Percentiles rank a stretch among this genome's conserved stretches.
Evolutionary conservation across 2,113 vertebrate species (phyloP).

Genomic region (Pelmatolapia mariae): DNA sequence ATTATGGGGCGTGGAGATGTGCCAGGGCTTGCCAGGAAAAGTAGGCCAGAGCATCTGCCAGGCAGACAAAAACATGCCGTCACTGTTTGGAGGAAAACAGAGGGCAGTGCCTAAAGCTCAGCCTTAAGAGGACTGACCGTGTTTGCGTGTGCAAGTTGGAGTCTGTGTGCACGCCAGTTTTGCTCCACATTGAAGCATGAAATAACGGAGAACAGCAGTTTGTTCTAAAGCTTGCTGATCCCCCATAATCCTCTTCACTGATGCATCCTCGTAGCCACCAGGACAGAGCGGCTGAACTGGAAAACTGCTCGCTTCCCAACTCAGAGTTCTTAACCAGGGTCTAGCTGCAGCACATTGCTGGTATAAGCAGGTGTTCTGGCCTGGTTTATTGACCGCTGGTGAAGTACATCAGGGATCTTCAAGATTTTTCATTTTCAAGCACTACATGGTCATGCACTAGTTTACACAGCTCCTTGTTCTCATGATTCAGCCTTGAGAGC

Average conservation of each 20-base stretch:
- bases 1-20: slow-evolving; percentile 25
- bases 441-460: background rate
- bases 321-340: background rate
- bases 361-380: background rate
- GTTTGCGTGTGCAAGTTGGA: background rate
- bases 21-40: slow-evolving; percentile 48
- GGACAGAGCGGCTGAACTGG: background rate
- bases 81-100: background rate
- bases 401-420: background rate
- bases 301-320: background rate
- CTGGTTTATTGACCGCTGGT: background rate
- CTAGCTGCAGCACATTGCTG: background rate
- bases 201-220: slow-evolving; percentile 20
- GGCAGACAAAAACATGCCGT: slow-evolving; percentile 44
- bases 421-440: background rate
- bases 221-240: slow-evolving; percentile 44
- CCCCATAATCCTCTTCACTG: slow-evolving; percentile 34
- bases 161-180: background rate
- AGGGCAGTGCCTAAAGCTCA: background rate
- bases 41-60: slow-evolving; percentile 56
- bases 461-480: background rate
- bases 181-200: background rate
- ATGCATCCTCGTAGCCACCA: background rate
- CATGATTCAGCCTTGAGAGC: background rate
- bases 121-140: background rate